A percentile compares a stretch with the other conserved stretches of the same genome.
Evolutionary conservation across 2,113 vertebrate genomes (phyloP).

Genomic region (Morone chrysops): DNA sequence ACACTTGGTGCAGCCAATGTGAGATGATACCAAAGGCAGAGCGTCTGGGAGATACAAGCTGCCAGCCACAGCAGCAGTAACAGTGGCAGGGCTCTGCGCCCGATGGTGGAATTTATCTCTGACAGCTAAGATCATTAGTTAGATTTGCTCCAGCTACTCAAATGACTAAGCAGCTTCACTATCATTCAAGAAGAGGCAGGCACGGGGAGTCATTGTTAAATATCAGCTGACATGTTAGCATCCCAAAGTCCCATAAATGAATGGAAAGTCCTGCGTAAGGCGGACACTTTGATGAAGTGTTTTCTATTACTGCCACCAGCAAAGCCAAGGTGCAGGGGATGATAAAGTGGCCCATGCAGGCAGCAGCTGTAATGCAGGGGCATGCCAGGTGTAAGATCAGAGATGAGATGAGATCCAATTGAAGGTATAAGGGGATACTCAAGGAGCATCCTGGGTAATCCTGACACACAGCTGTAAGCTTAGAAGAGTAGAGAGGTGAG

Average conservation of each 20-base stretch:
- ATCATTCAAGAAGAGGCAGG: constrained; percentile 53
- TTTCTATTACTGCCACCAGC: constrained; percentile 64
- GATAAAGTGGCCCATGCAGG: constrained; percentile 54
- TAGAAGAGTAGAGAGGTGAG: constrained; percentile 43
- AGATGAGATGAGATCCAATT: constrained; percentile 62
- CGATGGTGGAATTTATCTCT: constrained; percentile 66
- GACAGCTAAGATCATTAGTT: constrained; percentile 68
- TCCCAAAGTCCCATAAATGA: constrained; percentile 61
- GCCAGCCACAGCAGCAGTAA: constrained; percentile 28
- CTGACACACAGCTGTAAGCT: constrained; percentile 12
- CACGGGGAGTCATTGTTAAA: constrained; percentile 56
- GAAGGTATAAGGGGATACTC: constrained; percentile 47
- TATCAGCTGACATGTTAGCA: constrained; percentile 60
- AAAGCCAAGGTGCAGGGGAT: constrained; percentile 58
- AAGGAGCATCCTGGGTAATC: constrained; percentile 57
- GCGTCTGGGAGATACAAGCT: constrained; percentile 32
- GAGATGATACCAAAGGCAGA: constrained; percentile 48
- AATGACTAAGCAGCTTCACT: constrained; percentile 64
- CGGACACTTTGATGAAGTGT: constrained; percentile 71
- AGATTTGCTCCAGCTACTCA: constrained; percentile 66
- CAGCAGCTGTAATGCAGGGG: constrained; percentile 40
- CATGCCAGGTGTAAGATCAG: constrained; percentile 47
- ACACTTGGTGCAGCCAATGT: constrained; percentile 29
- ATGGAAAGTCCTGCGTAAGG: constrained; percentile 35
- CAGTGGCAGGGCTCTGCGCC: constrained; percentile 40